Percentiles rank a stretch among this genome's conserved stretches.
Evolutionary conservation across 1,140 invertebrate species (phyloP).

Genomic region (Drosophila fuyamai): DNA sequence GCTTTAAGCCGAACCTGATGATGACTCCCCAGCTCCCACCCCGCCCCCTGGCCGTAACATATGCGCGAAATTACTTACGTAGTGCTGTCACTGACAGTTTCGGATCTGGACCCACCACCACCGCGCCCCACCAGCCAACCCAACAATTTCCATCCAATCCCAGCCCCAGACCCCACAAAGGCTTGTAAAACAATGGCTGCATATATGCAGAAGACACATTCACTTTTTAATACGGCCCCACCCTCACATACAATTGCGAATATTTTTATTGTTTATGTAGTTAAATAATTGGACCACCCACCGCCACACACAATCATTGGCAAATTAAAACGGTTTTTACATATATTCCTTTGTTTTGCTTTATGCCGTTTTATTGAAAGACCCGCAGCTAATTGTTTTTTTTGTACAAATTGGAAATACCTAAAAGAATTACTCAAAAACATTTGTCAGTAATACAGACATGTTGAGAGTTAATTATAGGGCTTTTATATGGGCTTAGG

Average conservation of each 20-base stretch:
- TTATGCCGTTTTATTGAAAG: constrained; percentile 7
- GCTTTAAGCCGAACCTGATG: constrained; percentile 56
- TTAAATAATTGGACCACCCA: constrained; percentile 56
- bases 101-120: constrained; percentile 38
- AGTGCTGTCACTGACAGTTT: constrained; percentile 64
- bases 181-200: constrained; percentile 65
- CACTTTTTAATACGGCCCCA: constrained; percentile 58
- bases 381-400: constrained; percentile 45
- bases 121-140: constrained; percentile 6
- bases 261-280: constrained; percentile 47
- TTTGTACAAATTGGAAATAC: constrained; percentile 16
- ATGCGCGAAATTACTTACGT: constrained; percentile 80
- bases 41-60: constrained; percentile 54
- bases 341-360: constrained; percentile 31
- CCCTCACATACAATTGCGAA: constrained; percentile 9
- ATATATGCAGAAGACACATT: constrained; percentile 59
- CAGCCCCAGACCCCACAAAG: constrained; percentile 22
- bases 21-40: constrained; percentile 14
- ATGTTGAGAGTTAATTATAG: constrained; percentile 13
- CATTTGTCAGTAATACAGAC: constrained; percentile 21
- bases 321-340: constrained; percentile 49
- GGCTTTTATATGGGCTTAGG: constrained; percentile 1
- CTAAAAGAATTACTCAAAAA: constrained; percentile 31
- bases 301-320: constrained; percentile 47
- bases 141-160: constrained; percentile 20